Evolutionary conservation across 1,140 invertebrate genomes (phyloP), one percentile per base, ranked within the genome.

Genomic region (Conus betulinus): DNA sequence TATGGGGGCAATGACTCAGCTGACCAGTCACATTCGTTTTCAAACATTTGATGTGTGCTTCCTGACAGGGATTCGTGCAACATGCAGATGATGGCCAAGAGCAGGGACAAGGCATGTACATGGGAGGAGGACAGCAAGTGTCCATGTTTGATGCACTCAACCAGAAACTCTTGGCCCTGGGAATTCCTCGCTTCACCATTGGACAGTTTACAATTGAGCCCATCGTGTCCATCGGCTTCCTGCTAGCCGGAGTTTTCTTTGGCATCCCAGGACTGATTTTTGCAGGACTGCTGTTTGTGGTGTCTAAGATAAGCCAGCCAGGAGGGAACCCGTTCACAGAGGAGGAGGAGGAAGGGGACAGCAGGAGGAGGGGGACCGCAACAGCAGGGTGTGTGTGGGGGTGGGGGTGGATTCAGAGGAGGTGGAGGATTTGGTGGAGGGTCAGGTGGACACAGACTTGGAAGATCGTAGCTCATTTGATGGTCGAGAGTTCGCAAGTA

Each of bases 61-160:
- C 8, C 39, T 39, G 39, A 39, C 86, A 91, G 90, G 90, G 89
- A 15, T 87, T 82, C 55, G 87, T 91, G 53, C 90, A 86, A 71
- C 88, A 85, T 87, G 90, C 91, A 85, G 87, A 90, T n/a, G 8
- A 88, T 60, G 85, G 88, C 25, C 76, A 90, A 10, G 23, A 53
- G 6, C 82, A 83, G 51, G 76, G 76, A 10, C 81, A 84, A 27
- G 78, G 74, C 25, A 53, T 84, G 83, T 53, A 76, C 55, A 82
- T 86, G 67, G 83, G 84, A 27, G 87, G 82, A 60, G 90, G 85
- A 11, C 90, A 90, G 63, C 89, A 89, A 71, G 87, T 90, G 27
- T 93, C 89, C 10, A 79, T 93, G 5, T 93, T 93, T 89, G 89
- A 93, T 67, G 57, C 87, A 51, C 84, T 93, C n/a, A 93, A 93